phyloP scores from a whole-genome alignment of 2,888 invertebrate species.

The Cacoxenus indagator region DNA sequence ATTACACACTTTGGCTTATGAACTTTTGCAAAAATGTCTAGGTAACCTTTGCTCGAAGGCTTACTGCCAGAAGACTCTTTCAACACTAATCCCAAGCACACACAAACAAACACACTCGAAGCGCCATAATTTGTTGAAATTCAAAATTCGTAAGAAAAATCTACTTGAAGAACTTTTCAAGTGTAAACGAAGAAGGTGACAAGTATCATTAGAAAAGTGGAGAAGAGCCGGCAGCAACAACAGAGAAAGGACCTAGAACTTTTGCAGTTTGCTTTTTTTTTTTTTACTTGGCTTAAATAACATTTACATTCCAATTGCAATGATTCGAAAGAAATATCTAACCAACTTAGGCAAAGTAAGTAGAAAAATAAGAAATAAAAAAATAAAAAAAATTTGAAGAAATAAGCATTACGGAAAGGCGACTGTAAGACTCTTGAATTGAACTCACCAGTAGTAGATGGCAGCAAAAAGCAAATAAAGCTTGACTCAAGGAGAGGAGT shows the following conservation, averaged over 20 bases:
- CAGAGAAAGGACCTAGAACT: neutral
- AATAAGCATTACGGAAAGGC: too few relatives aligned
- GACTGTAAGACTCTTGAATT: conserved; percentile 14
- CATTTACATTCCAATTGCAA: neutral
- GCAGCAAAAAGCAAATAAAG: neutral
- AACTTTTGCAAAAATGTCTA: too few relatives aligned
- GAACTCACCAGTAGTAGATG: too few relatives aligned
- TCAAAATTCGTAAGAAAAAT: conserved; percentile 19
- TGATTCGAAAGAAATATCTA: neutral
- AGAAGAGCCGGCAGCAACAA: neutral
- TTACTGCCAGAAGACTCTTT: too few relatives aligned
- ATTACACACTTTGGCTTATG: too few relatives aligned
- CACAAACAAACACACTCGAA: conserved; percentile 27
- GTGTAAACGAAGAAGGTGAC: conserved; percentile 34
- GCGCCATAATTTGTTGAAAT: conserved; percentile 25
- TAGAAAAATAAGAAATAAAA: neutral
- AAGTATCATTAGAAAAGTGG: conserved; percentile 32
- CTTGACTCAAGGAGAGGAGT: neutral
- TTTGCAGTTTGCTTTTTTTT: neutral
- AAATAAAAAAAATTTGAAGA: neutral
- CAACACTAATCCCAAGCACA: conserved; percentile 30
- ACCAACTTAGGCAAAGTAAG: conserved; percentile 6
- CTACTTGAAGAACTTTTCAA: conserved; percentile 27
- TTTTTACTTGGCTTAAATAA: neutral
- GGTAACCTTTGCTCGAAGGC: too few relatives aligned